Evolutionary conservation across 2,888 invertebrate species (phyloP).

Genomic region (Raillietiella orientalis): DNA sequence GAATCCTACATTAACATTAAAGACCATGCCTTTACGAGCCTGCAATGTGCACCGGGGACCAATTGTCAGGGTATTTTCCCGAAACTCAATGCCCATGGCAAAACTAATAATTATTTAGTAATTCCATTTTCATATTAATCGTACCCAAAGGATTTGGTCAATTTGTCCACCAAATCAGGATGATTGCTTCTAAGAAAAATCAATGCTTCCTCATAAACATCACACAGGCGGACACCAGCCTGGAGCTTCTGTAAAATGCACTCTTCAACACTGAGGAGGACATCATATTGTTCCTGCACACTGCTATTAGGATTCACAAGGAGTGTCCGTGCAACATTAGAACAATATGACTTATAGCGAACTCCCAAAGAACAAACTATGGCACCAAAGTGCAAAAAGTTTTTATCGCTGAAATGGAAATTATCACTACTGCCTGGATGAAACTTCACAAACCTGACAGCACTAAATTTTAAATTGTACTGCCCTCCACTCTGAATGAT

Average conservation of each 20-base stretch:
- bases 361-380: slow-evolving; percentile 82
- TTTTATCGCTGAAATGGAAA: slow-evolving; percentile 44
- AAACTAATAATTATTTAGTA: slow-evolving; percentile 21
- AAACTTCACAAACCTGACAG: slow-evolving; percentile 18
- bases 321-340: slow-evolving; percentile 82
- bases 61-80: slow-evolving; percentile 71
- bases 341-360: slow-evolving; percentile 88
- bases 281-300: slow-evolving; percentile 60
- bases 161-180: slow-evolving; percentile 46
- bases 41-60: slow-evolving; percentile 51
- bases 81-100: slow-evolving; percentile 90
- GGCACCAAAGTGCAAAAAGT: slow-evolving; percentile 71
- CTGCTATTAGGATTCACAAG: slow-evolving; percentile 60
- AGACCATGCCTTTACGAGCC: slow-evolving; percentile 77
- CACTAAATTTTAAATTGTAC: slow-evolving; percentile 87
- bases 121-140: slow-evolving; percentile 4
- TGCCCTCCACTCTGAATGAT: slow-evolving; percentile 98
- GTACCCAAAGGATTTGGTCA: slow-evolving; percentile 73
- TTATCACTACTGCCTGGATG: slow-evolving; percentile 1
- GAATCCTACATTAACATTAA: slow-evolving; percentile 77
- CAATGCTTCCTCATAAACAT: slow-evolving; percentile 55
- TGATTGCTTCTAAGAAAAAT: slow-evolving; percentile 54
- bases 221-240: slow-evolving; percentile 44
- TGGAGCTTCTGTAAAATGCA: slow-evolving; percentile 53
- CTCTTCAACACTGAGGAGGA: slow-evolving; percentile 58